A percentile compares a stretch with the other conserved stretches of the same genome.
Conservation (phyloP, 2,797 vertebrate genomes). For the Galagoides demidoff region DNA sequence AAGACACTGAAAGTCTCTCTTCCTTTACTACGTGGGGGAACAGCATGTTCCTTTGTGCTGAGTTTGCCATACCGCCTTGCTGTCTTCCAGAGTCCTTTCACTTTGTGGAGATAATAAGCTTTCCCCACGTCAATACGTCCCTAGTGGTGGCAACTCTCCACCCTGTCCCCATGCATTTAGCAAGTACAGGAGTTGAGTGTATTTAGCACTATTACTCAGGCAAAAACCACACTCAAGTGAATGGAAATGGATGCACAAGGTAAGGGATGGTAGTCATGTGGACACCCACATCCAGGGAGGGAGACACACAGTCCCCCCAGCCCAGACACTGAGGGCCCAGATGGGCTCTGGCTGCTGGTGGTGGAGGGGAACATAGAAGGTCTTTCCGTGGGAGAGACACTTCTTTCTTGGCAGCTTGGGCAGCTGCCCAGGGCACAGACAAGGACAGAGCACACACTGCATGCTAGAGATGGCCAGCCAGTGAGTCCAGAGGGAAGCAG, state of each 20-base stretch:
- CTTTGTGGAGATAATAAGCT: neutral
- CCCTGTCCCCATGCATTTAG: neutral
- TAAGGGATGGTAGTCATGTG: neutral
- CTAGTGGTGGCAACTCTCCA: neutral
- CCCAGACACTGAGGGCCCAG: neutral
- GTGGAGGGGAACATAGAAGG: neutral
- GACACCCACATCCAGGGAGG: neutral
- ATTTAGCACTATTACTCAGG: neutral
- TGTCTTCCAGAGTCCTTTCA: neutral
- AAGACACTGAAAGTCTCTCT: neutral
- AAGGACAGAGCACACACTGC: slow-evolving; percentile 56
- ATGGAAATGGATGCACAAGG: neutral
- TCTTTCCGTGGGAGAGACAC: slow-evolving; percentile 18
- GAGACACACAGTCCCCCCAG: neutral
- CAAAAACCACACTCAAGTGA: neutral
- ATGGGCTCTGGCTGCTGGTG: neutral
- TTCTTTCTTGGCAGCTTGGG: neutral
- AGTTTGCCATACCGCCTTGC: neutral
- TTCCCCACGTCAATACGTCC: neutral
- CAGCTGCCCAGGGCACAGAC: slow-evolving; percentile 45
- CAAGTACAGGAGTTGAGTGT: neutral
- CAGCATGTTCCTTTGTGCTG: neutral
- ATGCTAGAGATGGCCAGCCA: slow-evolving; percentile 73
- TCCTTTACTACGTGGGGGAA: neutral
- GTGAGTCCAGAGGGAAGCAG: slow-evolving; percentile 77